Evolutionary conservation across 2,113 vertebrate species (phyloP).

Genomic region (Dryoscopus gambensis): DNA sequence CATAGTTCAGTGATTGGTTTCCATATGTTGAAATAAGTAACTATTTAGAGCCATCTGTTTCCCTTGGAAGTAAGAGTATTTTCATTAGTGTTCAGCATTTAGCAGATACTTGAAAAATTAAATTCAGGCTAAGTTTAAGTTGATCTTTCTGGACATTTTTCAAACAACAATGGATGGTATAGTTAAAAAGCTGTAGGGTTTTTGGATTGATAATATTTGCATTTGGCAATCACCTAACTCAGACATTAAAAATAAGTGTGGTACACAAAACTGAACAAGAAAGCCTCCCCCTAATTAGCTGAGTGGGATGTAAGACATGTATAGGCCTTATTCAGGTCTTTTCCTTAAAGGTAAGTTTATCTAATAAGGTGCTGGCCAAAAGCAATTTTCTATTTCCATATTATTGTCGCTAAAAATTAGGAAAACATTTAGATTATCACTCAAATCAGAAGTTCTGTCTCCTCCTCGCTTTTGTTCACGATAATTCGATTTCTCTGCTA

Average conservation of each 20-base stretch:
- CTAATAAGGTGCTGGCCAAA: background rate
- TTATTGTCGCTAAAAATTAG: background rate
- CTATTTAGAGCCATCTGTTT: conserved; percentile 20
- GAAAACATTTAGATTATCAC: background rate
- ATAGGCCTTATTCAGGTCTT: background rate
- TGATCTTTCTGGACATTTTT: background rate
- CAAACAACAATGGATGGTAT: background rate
- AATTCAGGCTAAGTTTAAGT: background rate
- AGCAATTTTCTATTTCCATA: background rate
- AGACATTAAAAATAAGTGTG: background rate
- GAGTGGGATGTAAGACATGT: background rate
- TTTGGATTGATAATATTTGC: background rate
- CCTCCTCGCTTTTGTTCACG: background rate
- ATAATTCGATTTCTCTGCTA: background rate
- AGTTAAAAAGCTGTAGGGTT: background rate
- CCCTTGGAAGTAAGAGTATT: background rate
- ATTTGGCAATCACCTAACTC: background rate
- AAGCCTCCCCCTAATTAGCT: background rate
- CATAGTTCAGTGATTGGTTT: background rate
- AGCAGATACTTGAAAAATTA: background rate
- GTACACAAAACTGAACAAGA: background rate
- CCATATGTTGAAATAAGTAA: conserved; percentile 31
- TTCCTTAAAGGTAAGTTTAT: background rate
- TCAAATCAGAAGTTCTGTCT: background rate
- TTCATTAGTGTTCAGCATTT: background rate